A percentile compares a stretch with the other conserved stretches of the same genome.
These are phyloP conservation scores for Macroramphosus scolopax DNA, from an alignment of 2,797 vertebrate species.

Conservation along the genomic window DNA sequence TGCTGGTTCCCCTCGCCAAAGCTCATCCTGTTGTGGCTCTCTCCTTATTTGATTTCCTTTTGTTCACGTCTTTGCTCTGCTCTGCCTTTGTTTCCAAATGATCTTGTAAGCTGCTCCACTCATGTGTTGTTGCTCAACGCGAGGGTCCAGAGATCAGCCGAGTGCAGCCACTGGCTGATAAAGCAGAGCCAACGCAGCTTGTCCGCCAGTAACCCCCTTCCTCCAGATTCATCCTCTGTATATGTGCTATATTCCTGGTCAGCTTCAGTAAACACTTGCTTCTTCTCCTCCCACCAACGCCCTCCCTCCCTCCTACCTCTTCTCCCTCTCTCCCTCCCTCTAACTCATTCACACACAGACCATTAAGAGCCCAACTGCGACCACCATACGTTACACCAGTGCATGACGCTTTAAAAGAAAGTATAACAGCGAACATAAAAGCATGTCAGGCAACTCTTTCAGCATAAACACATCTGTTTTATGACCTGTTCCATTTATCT, in stretches of 20 bases:
- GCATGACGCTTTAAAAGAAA: conserved; percentile 22
- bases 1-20: conserved; percentile 1
- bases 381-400: conserved; percentile 5
- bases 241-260: conserved; percentile 46
- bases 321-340: conserved; percentile 3
- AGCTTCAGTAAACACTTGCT: conserved; percentile 47
- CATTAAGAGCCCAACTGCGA: conserved; percentile 9
- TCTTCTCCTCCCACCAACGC: conserved; percentile 23
- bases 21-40: background rate
- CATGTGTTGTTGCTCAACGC: conserved; percentile 64
- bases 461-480: background rate
- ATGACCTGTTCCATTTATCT: background rate
- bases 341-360: conserved; percentile 41
- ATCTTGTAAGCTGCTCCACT: conserved; percentile 28
- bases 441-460: background rate
- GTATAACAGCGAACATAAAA: background rate
- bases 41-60: background rate
- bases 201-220: conserved; percentile 63
- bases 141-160: conserved; percentile 78
- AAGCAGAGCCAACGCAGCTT: conserved; percentile 42
- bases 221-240: conserved; percentile 44
- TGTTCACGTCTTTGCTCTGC: background rate
- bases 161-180: conserved; percentile 63
- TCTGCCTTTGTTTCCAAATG: conserved; percentile 40
- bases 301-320: conserved; percentile 9